Evolutionary conservation across 2,797 vertebrate genomes (phyloP).

Genomic region (Sebastes paucispinis): DNA sequence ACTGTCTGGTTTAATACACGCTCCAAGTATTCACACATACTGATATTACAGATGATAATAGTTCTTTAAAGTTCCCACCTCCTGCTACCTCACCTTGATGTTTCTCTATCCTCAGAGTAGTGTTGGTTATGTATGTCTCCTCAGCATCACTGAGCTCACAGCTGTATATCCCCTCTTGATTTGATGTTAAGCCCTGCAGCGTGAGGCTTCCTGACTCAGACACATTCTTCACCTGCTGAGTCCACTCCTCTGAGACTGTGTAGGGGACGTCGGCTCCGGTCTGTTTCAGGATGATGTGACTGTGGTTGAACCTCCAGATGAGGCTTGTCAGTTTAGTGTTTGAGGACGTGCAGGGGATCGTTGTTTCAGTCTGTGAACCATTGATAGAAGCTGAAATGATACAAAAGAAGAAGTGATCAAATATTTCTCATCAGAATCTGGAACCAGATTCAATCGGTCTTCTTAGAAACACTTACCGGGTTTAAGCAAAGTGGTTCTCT

Average conservation of each 20-base stretch:
- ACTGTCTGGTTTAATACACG: no score
- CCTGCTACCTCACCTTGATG: rapidly evolving
- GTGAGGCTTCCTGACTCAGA: constrained; percentile 27
- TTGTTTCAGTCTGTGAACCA: rapidly evolving
- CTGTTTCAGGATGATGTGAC: not conserved
- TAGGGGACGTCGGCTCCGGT: rapidly evolving
- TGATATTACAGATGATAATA: not conserved
- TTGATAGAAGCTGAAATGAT: not conserved
- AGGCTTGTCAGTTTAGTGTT: not conserved
- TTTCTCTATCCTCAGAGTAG: not conserved
- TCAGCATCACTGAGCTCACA: not conserved
- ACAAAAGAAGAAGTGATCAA: not conserved
- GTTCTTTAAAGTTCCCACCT: not conserved
- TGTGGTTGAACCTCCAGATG: constrained; percentile 39
- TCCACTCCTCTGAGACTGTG: constrained; percentile 30
- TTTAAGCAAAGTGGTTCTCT: not conserved
- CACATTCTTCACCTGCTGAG: constrained; percentile 10
- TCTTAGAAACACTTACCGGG: constrained; percentile 22
- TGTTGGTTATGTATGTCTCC: not conserved
- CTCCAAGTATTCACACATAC: no score
- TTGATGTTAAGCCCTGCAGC: not conserved
- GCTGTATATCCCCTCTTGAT: constrained; percentile 16
- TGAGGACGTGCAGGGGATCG: not conserved
- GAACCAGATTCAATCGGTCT: not conserved
- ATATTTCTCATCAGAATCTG: not conserved